These are phyloP conservation scores for Andrena minutula DNA, from an alignment of 2,888 invertebrate species.

Conservation along the genomic window DNA sequence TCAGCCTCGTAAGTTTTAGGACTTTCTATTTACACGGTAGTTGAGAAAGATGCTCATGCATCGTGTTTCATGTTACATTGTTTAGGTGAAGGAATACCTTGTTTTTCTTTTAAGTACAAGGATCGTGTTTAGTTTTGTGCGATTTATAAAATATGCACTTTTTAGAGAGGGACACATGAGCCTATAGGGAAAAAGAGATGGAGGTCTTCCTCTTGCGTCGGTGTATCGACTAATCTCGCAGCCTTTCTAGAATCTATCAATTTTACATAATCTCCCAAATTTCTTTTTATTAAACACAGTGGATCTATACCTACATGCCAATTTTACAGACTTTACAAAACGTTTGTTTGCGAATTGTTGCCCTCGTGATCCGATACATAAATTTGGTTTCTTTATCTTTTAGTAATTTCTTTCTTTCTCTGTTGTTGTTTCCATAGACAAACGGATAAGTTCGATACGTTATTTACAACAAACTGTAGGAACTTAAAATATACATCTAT, in stretches of 20 bases:
- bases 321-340: slow-evolving; percentile 38
- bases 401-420: slow-evolving; percentile 6
- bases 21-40: slow-evolving; percentile 69
- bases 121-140: slow-evolving; percentile 55
- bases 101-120: slow-evolving; percentile 76
- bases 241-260: slow-evolving; percentile 22
- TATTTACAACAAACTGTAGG: slow-evolving; percentile 58
- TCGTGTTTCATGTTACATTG: slow-evolving; percentile 37
- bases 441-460: slow-evolving; percentile 13
- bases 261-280: slow-evolving; percentile 30
- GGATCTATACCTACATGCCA: slow-evolving; percentile 38
- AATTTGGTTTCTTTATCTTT: slow-evolving; percentile 29
- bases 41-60: slow-evolving; percentile 65
- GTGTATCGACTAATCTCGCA: slow-evolving; percentile 8
- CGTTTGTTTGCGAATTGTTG: slow-evolving; percentile 4
- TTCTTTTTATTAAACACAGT: slow-evolving; percentile 39
- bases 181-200: slow-evolving; percentile 29
- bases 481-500: slow-evolving; percentile 57
- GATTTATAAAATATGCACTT: slow-evolving; percentile 43
- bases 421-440: slow-evolving; percentile 12
- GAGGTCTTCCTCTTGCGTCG: not conserved
- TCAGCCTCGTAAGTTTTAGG: slow-evolving; percentile 46
- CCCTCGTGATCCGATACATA: slow-evolving; percentile 13
- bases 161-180: slow-evolving; percentile 51
- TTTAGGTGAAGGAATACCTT: slow-evolving; percentile 63